Conservation (phyloP, 2,888 invertebrate genomes). For the Callimorpha dominula region DNA sequence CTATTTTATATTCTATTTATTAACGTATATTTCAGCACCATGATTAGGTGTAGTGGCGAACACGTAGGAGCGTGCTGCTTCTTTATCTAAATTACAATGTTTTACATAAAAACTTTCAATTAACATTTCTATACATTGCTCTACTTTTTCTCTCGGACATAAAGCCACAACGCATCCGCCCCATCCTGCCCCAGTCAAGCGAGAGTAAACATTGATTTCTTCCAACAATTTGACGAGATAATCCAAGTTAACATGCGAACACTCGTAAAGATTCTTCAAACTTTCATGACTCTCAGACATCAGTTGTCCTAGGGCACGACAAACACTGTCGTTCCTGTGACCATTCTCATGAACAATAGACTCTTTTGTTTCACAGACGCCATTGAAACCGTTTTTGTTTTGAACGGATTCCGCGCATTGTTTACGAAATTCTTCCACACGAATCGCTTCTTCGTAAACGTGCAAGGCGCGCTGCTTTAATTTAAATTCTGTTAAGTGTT, state of each 20-base stretch:
- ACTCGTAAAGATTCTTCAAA: conserved; percentile 94
- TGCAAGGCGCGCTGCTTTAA: conserved; percentile 95
- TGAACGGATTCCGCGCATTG: conserved; percentile 82
- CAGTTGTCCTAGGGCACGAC: conserved; percentile 89
- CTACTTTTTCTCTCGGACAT: conserved; percentile 88
- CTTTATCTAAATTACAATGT: conserved; percentile 82
- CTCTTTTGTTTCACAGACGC: conserved; percentile 55
- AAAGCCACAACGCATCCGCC: conserved; percentile 98
- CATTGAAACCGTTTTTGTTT: conserved; percentile 57
- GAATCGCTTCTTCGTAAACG: conserved; percentile 95
- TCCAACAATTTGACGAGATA: conserved; percentile 91
- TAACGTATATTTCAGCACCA: conserved; percentile 86
- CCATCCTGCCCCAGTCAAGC: conserved; percentile 99
- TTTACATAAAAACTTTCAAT: conserved; percentile 90
- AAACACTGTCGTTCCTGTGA: conserved; percentile 73
- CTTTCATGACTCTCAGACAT: conserved; percentile 97
- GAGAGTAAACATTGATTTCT: conserved; percentile 91
- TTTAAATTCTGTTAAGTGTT: conserved; percentile 91
- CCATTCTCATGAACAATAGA: conserved; percentile 43
- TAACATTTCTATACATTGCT: conserved; percentile 89
- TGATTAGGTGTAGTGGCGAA: conserved; percentile 92
- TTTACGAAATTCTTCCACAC: conserved; percentile 92
- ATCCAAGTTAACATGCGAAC: conserved; percentile 96
- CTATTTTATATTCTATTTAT: conserved; percentile 20
- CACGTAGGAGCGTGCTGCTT: conserved; percentile 86